Conservation (phyloP, 1,140 invertebrate species). For the Eufriesea mexicana region DNA sequence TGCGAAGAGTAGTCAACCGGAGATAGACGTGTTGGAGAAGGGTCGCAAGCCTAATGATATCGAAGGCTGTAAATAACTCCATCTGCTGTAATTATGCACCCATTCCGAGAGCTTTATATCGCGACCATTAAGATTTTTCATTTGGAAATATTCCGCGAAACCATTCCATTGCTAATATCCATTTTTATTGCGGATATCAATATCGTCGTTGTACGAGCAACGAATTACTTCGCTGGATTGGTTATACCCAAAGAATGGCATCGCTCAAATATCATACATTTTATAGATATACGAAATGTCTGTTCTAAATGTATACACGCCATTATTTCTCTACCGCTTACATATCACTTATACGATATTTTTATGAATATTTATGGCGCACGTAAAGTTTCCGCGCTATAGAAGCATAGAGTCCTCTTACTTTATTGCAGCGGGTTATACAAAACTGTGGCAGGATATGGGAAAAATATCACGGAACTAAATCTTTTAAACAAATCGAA, state of each 20-base stretch:
- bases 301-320: neutral
- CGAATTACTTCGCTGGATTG: neutral
- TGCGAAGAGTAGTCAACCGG: constrained; percentile 56
- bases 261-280: neutral
- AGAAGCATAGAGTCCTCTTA: too few species aligned
- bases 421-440: too few species aligned
- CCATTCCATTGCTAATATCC: neutral
- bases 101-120: too few species aligned
- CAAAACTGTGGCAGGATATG: too few species aligned
- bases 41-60: neutral
- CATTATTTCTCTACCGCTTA: too few species aligned
- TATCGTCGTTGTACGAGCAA: constrained; percentile 4
- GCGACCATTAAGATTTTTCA: neutral
- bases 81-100: neutral
- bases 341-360: too few species aligned
- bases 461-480: too few species aligned
- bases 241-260: neutral
- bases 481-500: too few species aligned
- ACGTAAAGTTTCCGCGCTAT: too few species aligned
- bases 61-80: neutral
- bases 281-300: neutral
- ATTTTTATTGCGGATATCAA: neutral
- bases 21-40: neutral
- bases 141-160: neutral
- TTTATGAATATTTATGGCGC: too few species aligned